Percentiles rank a stretch among this genome's conserved stretches.
phyloP scores from a whole-genome alignment of 2,888 invertebrate genomes.

The Archips xylosteana region DNA sequence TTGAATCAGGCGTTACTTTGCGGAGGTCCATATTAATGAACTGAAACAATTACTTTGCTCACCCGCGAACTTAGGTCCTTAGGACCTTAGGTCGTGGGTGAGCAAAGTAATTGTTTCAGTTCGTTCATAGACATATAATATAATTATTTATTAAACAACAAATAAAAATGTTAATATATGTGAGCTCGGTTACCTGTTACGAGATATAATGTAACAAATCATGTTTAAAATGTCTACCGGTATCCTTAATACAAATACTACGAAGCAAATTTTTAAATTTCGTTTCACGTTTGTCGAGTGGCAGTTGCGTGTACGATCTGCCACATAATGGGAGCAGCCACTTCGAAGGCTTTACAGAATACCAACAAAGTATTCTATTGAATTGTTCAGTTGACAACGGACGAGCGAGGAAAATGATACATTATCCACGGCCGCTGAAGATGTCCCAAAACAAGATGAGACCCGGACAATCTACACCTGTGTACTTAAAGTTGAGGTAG shows the following conservation, averaged over 20 bases:
- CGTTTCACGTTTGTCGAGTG: slow-evolving; percentile 14
- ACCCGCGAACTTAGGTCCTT: too few relatives aligned
- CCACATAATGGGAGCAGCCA: slow-evolving; percentile 9
- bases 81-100: too few relatives aligned
- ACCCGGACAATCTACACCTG: neutral
- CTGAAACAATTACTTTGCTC: too few relatives aligned
- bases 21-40: too few relatives aligned
- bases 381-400: slow-evolving; percentile 13
- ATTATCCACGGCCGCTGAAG: neutral
- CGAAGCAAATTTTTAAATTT: slow-evolving; percentile 20
- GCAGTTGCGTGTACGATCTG: neutral
- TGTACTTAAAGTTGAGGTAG: slow-evolving; percentile 1
- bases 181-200: neutral
- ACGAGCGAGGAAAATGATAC: slow-evolving; percentile 7
- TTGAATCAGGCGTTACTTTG: too few relatives aligned
- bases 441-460: slow-evolving; percentile 3
- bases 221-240: neutral
- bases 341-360: slow-evolving; percentile 18
- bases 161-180: too few relatives aligned
- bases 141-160: too few relatives aligned
- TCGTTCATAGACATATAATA: too few relatives aligned
- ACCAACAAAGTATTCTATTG: slow-evolving; percentile 10
- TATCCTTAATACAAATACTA: neutral
- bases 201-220: neutral
- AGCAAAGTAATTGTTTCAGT: too few relatives aligned